Base-by-base conservation (phyloP, 92 coral and sea anemone genomes). In the Palythoa heliodiscus region DNA sequence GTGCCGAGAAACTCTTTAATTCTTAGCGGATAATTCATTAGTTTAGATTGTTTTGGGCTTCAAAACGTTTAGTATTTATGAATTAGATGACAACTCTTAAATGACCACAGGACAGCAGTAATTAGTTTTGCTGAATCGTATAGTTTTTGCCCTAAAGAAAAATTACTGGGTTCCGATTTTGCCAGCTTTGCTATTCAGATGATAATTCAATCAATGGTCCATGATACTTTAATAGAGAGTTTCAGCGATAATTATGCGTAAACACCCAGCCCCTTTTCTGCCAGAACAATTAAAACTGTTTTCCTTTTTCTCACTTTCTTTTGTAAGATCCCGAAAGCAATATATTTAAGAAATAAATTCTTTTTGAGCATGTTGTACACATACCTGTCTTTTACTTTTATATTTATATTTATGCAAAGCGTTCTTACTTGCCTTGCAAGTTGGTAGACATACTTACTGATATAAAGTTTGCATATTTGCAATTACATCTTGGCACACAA, bases 231-330 rank as follows among this genome's bases (percentile, higher is more conserved):
- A 75, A 94, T 86, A 86, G 89, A 83, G 71, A 88, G 47, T 80
- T 68, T 39, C 19, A 69, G 93, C 88, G 98, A 88, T 88, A 92
- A 94, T 94, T 90, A 87, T 22, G 89, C 86, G 90, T 92, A 92
- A 92, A 94, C 92, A 94, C 88, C 93, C 71, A 54, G 86, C 95
- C 95, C 84, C 84, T 50, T 64, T 80, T 80, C 38, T 80, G 16
- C 64, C 39, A 63, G 63, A 48, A 80, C 84, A 80, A 80, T 80
- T 43, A 76, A 64, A 47, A 74, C 84, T 80, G 84, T 80, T 80
- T 80, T 80, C 84, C 47, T 66, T 80, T 76, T 66, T 24, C 83
- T 61, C 73, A 70, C 52, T 52, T 66, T 48, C 84, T 80, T 80
- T 80, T 66, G 84, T 80, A 67, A 52, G 22, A 80, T 80, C 24